Evolutionary conservation across 2,113 vertebrate genomes (phyloP).

Genomic region (Herpailurus yagouaroundi): DNA sequence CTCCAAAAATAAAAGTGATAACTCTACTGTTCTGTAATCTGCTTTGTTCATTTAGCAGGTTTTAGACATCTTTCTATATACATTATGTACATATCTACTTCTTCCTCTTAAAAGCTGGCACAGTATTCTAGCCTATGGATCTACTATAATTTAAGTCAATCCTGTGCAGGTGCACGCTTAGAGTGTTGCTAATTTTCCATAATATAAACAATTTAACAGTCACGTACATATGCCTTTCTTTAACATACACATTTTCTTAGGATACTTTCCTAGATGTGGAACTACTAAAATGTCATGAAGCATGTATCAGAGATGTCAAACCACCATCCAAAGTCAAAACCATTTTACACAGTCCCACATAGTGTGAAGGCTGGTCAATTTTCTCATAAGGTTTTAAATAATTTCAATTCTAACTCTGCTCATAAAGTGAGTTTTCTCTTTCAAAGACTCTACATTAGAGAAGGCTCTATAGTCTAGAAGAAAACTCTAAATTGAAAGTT

Average conservation of each 20-base stretch:
- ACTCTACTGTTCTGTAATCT: neutral
- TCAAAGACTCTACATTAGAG: neutral
- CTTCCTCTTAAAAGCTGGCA: conserved; percentile 11
- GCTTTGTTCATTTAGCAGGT: neutral
- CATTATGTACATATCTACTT: neutral
- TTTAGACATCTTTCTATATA: neutral
- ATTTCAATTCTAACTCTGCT: conserved; percentile 19
- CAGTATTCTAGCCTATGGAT: neutral
- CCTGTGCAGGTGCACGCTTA: neutral
- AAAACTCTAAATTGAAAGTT: conserved; percentile 24
- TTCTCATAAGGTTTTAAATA: neutral
- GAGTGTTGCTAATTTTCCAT: neutral
- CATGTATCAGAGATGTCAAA: neutral
- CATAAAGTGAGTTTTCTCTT: neutral
- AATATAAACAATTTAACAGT: neutral
- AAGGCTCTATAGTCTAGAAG: neutral
- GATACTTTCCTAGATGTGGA: neutral
- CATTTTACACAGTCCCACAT: neutral
- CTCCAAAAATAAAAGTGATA: neutral
- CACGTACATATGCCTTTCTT: neutral
- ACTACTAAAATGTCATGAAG: neutral
- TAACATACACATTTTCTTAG: neutral
- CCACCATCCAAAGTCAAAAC: conserved; percentile 30
- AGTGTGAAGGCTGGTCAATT: neutral
- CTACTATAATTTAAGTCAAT: conserved; percentile 22